Evolutionary conservation across 2,113 vertebrate species (phyloP).

Genomic region (Piaya cayana): DNA sequence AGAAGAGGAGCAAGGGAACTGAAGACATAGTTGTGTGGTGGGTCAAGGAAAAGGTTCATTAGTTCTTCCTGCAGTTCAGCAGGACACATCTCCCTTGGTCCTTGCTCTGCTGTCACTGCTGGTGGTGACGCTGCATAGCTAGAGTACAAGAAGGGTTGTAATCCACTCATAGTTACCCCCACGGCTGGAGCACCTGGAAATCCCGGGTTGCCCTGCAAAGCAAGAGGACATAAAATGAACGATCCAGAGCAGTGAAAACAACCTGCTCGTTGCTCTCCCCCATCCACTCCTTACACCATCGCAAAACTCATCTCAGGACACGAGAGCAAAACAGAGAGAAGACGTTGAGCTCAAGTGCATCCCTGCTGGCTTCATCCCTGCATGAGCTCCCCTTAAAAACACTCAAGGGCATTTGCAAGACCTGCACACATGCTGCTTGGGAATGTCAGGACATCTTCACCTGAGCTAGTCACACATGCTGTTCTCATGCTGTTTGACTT

Average conservation of each 20-base stretch:
- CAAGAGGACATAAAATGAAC: background rate
- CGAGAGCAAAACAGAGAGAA: background rate
- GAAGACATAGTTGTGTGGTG: background rate
- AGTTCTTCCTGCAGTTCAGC: background rate
- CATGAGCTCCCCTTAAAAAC: rapidly evolving
- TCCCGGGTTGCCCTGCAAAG: slow-evolving; percentile 78
- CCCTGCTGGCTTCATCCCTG: background rate
- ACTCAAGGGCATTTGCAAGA: background rate
- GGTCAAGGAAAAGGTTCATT: background rate
- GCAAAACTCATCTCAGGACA: background rate
- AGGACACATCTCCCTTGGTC: background rate
- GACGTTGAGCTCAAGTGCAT: background rate
- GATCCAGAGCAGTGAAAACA: background rate
- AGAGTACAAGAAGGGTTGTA: background rate
- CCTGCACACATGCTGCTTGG: background rate
- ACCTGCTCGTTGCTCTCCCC: background rate
- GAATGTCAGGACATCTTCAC: background rate
- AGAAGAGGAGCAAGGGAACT: background rate
- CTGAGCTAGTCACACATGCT: background rate
- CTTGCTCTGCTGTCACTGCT: background rate
- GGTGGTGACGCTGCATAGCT: background rate
- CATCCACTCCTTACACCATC: background rate
- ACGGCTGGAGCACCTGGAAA: slow-evolving; percentile 83
- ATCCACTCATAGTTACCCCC: slow-evolving; percentile 76
- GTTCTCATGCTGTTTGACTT: background rate